A percentile compares a stretch with the other conserved stretches of the same genome.
Evolutionary conservation across 2,113 vertebrate genomes (phyloP).

Genomic region (Neogale vison): DNA sequence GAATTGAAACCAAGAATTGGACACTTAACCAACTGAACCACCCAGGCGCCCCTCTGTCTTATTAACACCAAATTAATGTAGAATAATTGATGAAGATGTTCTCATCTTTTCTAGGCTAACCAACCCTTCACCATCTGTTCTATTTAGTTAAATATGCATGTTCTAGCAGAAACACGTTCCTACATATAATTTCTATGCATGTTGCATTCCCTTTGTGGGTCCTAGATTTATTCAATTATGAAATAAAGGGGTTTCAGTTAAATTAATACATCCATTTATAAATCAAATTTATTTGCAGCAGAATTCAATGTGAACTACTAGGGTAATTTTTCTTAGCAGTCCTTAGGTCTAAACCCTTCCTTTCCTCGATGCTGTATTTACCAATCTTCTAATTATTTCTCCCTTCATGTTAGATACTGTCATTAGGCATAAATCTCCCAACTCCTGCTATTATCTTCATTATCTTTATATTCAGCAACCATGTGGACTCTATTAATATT

Average conservation of each 20-base stretch:
- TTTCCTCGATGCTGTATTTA: neutral
- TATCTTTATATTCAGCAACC: neutral
- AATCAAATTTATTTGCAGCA: conserved; percentile 15
- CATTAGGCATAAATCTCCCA: neutral
- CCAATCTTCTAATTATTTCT: conserved; percentile 17
- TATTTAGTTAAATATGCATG: neutral
- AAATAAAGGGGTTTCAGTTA: neutral
- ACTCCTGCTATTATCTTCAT: neutral
- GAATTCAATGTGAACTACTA: neutral
- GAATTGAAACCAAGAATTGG: neutral
- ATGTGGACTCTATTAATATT: neutral
- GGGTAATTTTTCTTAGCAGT: neutral
- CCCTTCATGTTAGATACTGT: neutral
- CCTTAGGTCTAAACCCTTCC: neutral
- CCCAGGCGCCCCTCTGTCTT: neutral
- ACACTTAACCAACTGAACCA: neutral
- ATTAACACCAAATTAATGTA: neutral
- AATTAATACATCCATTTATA: neutral
- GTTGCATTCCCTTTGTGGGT: neutral
- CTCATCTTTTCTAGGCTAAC: neutral
- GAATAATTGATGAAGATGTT: neutral
- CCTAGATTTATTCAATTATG: neutral
- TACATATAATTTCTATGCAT: neutral
- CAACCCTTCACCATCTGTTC: neutral
- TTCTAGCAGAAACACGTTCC: neutral